These are phyloP conservation scores for Erpobdella octoculata DNA, from an alignment of 2,888 invertebrate genomes.

Conservation along the genomic window DNA sequence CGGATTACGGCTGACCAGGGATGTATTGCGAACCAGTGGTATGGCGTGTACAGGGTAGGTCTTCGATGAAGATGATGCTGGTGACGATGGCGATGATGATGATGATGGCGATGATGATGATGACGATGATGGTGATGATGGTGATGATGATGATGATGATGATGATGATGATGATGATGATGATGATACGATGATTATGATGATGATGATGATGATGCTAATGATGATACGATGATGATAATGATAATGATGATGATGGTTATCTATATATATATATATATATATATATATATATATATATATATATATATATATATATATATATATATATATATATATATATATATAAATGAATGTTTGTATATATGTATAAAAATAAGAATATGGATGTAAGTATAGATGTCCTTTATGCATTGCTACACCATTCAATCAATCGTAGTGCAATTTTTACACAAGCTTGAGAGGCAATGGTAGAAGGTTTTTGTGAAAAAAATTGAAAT, in stretches of 20 bases:
- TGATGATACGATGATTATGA: not conserved
- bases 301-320: not conserved
- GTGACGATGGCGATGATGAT: not conserved
- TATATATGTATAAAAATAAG: no score
- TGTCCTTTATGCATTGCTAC: no score
- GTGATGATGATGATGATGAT: not conserved
- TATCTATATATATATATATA: not conserved
- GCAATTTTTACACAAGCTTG: no score
- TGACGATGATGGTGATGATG: conserved; percentile 5
- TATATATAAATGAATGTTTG: not conserved
- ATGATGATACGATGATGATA: not conserved
- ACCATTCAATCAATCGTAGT: no score
- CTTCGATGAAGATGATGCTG: not conserved
- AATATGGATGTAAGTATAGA: no score
- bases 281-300: not conserved
- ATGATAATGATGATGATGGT: not conserved
- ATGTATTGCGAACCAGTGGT: no score
- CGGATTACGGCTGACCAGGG: no score
- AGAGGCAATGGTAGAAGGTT: no score
- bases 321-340: not conserved
- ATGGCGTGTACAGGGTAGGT: no score
- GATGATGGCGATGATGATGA: not conserved
- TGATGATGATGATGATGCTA: not conserved
- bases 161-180: not conserved
- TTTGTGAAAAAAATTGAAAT: no score